Percentiles rank a stretch among this genome's conserved stretches.
Evolutionary conservation across 1,140 invertebrate genomes (phyloP).

Genomic region (Protaetia brevitarsis): DNA sequence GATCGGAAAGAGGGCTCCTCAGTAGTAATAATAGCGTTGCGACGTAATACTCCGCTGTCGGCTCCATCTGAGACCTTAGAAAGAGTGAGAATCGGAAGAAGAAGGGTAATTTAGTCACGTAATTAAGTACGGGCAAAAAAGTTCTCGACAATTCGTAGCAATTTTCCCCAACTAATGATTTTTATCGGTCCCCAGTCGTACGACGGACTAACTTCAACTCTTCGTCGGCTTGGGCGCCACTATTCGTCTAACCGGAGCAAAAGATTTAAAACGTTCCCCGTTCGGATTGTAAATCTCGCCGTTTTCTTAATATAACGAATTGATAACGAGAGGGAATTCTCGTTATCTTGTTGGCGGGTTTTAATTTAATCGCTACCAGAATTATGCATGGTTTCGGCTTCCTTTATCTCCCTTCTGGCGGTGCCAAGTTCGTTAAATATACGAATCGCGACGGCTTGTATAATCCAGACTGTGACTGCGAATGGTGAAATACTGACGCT

Average conservation of each 20-base stretch:
- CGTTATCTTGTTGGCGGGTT: neutral
- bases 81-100: neutral
- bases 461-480: no score
- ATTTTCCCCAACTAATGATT: constrained; percentile 9
- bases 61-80: no score
- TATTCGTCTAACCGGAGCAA: neutral
- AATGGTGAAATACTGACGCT: no score
- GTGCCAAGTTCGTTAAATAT: no score
- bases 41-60: no score
- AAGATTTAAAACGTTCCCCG: neutral
- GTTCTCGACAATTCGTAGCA: neutral
- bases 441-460: no score
- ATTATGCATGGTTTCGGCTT: no score
- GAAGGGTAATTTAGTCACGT: constrained; percentile 19
- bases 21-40: no score
- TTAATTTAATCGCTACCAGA: no score
- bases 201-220: neutral
- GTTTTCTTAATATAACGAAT: neutral
- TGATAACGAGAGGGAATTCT: neutral
- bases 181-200: constrained; percentile 12
- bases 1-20: neutral
- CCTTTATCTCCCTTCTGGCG: no score
- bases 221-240: neutral
- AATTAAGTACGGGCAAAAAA: constrained; percentile 12
- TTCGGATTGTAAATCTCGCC: neutral